Evolutionary conservation across 2,797 vertebrate species (phyloP).

Genomic region (Zenarchopterus dispar): DNA sequence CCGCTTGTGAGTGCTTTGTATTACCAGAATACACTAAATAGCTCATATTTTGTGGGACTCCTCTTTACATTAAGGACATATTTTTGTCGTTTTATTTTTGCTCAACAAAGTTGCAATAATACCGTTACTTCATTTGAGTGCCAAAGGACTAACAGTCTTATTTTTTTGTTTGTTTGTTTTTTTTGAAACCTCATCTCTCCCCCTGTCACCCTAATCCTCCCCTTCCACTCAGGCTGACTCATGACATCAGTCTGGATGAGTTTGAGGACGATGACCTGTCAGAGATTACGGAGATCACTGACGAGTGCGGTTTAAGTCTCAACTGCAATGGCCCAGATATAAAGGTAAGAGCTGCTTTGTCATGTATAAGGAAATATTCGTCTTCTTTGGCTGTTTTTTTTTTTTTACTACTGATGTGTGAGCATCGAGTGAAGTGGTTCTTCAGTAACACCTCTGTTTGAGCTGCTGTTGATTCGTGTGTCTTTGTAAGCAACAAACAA

Average conservation of each 20-base stretch:
- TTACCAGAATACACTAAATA: no score
- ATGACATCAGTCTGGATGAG: slow-evolving; percentile 97
- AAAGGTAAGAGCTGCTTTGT: slow-evolving; percentile 79
- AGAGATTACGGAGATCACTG: slow-evolving; percentile 92
- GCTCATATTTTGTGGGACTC: no score
- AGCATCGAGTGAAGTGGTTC: no score
- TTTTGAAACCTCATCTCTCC: not conserved
- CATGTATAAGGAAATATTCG: not conserved
- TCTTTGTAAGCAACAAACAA: no score
- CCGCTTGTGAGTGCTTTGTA: no score
- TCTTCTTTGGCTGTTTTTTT: not conserved
- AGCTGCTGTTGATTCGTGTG: no score
- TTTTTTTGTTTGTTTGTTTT: not conserved
- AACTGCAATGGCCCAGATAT: slow-evolving; percentile 90
- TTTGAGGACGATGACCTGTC: slow-evolving; percentile 99
- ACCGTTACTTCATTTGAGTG: not conserved
- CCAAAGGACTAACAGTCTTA: slow-evolving; percentile 22
- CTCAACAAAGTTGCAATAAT: slow-evolving; percentile 2
- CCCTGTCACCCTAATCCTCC: slow-evolving; percentile 18
- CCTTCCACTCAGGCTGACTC: slow-evolving; percentile 88
- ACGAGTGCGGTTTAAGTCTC: slow-evolving; percentile 93
- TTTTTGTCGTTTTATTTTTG: not conserved
- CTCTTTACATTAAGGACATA: no score
- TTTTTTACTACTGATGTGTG: not conserved
- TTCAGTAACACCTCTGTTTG: no score